A percentile compares a stretch with the other conserved stretches of the same genome.
These are phyloP conservation scores for Diaphora mendica DNA, from an alignment of 2,888 invertebrate species.

Conservation along the genomic window DNA sequence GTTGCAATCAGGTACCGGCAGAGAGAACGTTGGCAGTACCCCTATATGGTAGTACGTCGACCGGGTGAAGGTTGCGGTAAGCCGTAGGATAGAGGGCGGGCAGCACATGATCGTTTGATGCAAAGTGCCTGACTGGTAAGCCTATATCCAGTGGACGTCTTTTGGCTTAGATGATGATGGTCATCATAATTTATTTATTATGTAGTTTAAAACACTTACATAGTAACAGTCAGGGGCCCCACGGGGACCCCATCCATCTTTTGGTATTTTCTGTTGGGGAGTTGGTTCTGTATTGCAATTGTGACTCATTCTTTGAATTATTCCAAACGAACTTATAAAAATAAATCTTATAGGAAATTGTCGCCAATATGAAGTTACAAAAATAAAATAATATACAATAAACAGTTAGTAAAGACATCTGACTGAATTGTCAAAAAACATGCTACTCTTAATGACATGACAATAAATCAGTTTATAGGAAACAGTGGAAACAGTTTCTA, in stretches of 20 bases:
- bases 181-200: neutral
- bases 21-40: too few species aligned
- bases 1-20: too few species aligned
- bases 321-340: constrained; percentile 7
- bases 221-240: constrained; percentile 76
- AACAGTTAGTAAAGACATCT: neutral
- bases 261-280: constrained; percentile 65
- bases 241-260: constrained; percentile 75
- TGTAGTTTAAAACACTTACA: constrained; percentile 41
- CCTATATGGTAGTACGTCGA: too few species aligned
- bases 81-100: too few species aligned
- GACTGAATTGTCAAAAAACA: constrained; percentile 1
- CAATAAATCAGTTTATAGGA: neutral
- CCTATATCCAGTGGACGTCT: too few species aligned
- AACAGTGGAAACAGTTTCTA: neutral
- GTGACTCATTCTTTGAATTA: constrained; percentile 4
- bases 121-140: too few species aligned
- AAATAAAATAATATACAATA: constrained; percentile 4
- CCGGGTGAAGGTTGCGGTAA: too few species aligned
- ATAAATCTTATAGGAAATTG: neutral
- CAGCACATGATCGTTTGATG: too few species aligned
- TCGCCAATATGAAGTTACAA: constrained; percentile 6
- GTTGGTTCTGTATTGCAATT: neutral
- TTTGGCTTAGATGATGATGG: neutral
- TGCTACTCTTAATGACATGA: neutral